Evolutionary conservation across 2,888 invertebrate species (phyloP), one percentile per base, ranked within the genome.

Genomic region (Hyposoter didymator): DNA sequence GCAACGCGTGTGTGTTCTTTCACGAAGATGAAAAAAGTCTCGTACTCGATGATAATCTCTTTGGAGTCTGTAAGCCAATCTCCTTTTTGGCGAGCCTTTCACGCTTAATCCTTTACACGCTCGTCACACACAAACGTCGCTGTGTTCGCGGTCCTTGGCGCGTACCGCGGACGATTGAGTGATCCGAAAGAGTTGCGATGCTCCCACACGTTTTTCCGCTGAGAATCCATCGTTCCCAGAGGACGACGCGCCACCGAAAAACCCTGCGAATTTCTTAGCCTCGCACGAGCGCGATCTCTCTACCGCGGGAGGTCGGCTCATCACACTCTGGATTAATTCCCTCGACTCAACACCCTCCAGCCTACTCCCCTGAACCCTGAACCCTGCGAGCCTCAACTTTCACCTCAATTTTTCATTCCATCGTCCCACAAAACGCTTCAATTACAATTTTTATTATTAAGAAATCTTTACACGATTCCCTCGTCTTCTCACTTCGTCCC

Each of bases 181-280:
- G 89, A 87, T 90, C 22, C 8, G 17, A 52, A n/a, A 49, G 17
- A 19, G 45, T 22, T 19, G 10, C 39, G 49, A 75, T 0, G 69
- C 66, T 17, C 17, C 45, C 12, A 19, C 12, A 19, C 47, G n/a
- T 55, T 64, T 35, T 55, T 66, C 14, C 14, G 1, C 55, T 12
- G 43, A 28, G 49, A 47, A 62, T 35, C 17, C 78, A 22, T 89
- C 91, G 91, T 90, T n/a, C n/a, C n/a, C n/a, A n/a, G 90, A 6
- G 8, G 39, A 90, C 90, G 89, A 89, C 85, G 89, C 90, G 89
- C 90, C 89, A 82, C 91, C 90, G 90, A n/a, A n/a, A n/a, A n/a
- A n/a, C n/a, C n/a, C n/a, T n/a, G n/a, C n/a, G n/a, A n/a, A n/a
- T n/a, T n/a, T n/a, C n/a, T n/a, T n/a, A n/a, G n/a, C n/a, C n/a